Conservation (phyloP, 2,113 vertebrate species). For the Mesitornis unicolor region DNA sequence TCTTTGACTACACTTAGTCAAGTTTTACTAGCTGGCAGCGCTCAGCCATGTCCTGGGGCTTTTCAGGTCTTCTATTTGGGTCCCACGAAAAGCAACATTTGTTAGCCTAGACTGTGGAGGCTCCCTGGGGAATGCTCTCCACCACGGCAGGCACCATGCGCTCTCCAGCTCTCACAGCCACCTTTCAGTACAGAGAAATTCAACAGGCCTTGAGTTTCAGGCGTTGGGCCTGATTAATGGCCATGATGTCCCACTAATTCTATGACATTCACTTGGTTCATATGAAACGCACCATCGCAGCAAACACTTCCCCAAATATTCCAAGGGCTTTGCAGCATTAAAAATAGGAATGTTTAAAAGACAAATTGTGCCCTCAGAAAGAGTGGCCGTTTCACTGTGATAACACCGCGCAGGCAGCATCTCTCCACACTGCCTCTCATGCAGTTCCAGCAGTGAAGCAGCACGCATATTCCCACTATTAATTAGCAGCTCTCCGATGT, state of each 20-base stretch:
- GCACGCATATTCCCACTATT: neutral
- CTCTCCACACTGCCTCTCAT: neutral
- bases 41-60: neutral
- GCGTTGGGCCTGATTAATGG: neutral
- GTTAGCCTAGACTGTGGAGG: neutral
- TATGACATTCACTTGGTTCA: neutral
- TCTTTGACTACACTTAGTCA: neutral
- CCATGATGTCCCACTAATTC: neutral
- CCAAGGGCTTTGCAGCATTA: neutral
- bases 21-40: neutral
- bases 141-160: neutral
- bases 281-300: neutral
- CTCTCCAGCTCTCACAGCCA: neutral
- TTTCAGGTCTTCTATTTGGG: slow-evolving; percentile 5
- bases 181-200: neutral
- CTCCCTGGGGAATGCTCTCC: neutral
- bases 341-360: neutral
- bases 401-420: neutral
- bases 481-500: slow-evolving; percentile 11
- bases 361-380: neutral
- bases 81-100: neutral
- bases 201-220: neutral
- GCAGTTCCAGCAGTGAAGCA: neutral
- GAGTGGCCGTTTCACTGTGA: neutral
- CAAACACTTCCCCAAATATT: neutral